Evolutionary conservation across 2,888 invertebrate species (phyloP).

Genomic region (Pediacus dermestoides): DNA sequence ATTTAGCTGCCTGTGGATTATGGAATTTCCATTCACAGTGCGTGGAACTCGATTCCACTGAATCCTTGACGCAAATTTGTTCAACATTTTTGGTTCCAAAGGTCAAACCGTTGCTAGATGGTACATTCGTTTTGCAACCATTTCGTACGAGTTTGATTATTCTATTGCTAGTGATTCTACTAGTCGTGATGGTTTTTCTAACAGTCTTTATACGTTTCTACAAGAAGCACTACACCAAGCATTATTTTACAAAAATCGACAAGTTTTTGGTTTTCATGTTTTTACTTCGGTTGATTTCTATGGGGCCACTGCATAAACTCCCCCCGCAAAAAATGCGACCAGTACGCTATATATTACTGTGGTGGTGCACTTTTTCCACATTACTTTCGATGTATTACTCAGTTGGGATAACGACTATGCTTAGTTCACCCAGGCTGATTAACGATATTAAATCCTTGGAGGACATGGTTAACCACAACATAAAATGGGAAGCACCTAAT

Average conservation of each 20-base stretch:
- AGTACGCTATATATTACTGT: too few species aligned
- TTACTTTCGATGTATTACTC: constrained; percentile 24
- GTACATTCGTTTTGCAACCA: constrained; percentile 32
- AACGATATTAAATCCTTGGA: constrained; percentile 23
- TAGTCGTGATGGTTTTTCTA: too few species aligned
- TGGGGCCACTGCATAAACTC: too few species aligned
- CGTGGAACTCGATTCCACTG: constrained; percentile 23
- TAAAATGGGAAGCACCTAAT: too few species aligned
- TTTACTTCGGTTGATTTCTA: too few species aligned
- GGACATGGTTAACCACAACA: constrained; percentile 25
- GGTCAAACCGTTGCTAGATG: constrained; percentile 29
- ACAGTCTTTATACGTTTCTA: too few species aligned
- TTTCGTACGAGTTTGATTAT: too few species aligned
- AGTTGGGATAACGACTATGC: constrained; percentile 26
- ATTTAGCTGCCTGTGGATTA: constrained; percentile 33
- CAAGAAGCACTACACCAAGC: too few species aligned
- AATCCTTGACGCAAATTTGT: constrained; percentile 29
- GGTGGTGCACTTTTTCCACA: constrained; percentile 20
- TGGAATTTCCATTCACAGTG: constrained; percentile 18
- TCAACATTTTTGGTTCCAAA: constrained; percentile 36
- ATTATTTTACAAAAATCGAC: too few species aligned
- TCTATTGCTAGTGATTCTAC: too few species aligned
- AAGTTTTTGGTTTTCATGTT: too few species aligned
- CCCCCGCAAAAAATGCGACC: too few species aligned
- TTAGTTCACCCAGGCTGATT: constrained; percentile 22